Conservation (phyloP, 2,797 vertebrate genomes). For the Enteromius radiatus region DNA sequence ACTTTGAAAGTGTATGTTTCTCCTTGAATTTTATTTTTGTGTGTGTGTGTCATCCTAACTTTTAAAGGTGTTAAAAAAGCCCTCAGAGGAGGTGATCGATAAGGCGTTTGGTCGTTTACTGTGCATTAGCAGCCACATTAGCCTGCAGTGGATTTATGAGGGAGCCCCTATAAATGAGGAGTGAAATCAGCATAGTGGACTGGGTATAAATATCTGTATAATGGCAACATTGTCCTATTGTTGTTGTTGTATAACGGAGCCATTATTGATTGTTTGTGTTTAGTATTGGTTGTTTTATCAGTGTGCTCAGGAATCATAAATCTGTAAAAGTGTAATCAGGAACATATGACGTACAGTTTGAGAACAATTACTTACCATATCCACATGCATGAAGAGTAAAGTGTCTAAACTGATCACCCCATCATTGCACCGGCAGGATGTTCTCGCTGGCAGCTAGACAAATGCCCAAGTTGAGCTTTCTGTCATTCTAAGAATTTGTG, state of each 20-base stretch:
- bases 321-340: conserved; percentile 25
- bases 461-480: conserved; percentile 76
- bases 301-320: conserved; percentile 69
- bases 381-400: conserved; percentile 62
- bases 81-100: conserved; percentile 80
- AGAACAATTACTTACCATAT: neutral
- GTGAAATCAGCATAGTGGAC: conserved; percentile 73
- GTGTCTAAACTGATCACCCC: conserved; percentile 73
- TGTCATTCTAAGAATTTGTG: conserved; percentile 67
- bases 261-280: conserved; percentile 84
- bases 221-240: conserved; percentile 71
- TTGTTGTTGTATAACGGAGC: conserved; percentile 77
- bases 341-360: conserved; percentile 6
- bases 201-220: conserved; percentile 75
- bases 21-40: conserved; percentile 30
- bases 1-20: conserved; percentile 33
- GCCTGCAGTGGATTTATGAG: conserved; percentile 74
- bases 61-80: conserved; percentile 78
- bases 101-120: conserved; percentile 77
- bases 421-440: conserved; percentile 52
- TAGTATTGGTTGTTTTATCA: conserved; percentile 75
- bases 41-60: conserved; percentile 63
- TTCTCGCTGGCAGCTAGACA: conserved; percentile 70
- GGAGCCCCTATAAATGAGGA: conserved; percentile 68
- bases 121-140: conserved; percentile 81